Evolutionary conservation across 2,888 invertebrate species (phyloP).

Genomic region (Eupithecia dodoneata): DNA sequence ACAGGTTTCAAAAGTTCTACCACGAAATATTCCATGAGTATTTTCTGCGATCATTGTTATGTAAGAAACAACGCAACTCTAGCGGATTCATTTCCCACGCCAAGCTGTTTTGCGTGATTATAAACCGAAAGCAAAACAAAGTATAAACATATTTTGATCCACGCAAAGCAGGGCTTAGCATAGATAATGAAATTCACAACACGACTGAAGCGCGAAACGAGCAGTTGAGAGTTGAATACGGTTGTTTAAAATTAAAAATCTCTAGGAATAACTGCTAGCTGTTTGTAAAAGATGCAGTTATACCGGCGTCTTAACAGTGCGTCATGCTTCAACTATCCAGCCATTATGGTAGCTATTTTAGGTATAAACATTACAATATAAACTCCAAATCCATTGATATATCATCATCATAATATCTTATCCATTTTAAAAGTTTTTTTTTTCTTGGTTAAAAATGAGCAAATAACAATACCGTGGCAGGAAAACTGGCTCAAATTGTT

Average conservation of each 20-base stretch:
- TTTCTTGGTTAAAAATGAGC: neutral
- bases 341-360: slow-evolving; percentile 23
- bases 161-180: slow-evolving; percentile 29
- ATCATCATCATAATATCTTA: too few relatives aligned
- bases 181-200: slow-evolving; percentile 28
- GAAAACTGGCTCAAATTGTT: slow-evolving; percentile 22
- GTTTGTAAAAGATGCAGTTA: slow-evolving; percentile 29
- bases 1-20: neutral
- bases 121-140: slow-evolving; percentile 23
- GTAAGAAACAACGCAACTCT: slow-evolving; percentile 6
- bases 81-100: slow-evolving; percentile 7
- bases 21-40: neutral
- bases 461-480: neutral
- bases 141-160: slow-evolving; percentile 33
- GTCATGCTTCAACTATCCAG: slow-evolving; percentile 31
- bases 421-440: neutral
- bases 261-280: slow-evolving; percentile 13
- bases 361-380: slow-evolving; percentile 33
- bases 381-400: neutral
- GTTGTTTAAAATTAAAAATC: slow-evolving; percentile 27
- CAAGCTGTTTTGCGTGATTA: slow-evolving; percentile 23
- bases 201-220: slow-evolving; percentile 31
- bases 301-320: slow-evolving; percentile 22
- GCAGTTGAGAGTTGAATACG: slow-evolving; percentile 29
- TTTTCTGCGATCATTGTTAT: slow-evolving; percentile 6